Percentiles rank a stretch among this genome's conserved stretches.
These are phyloP conservation scores for Capromys pilorides DNA, from an alignment of 2,797 vertebrate genomes.

Conservation along the genomic window DNA sequence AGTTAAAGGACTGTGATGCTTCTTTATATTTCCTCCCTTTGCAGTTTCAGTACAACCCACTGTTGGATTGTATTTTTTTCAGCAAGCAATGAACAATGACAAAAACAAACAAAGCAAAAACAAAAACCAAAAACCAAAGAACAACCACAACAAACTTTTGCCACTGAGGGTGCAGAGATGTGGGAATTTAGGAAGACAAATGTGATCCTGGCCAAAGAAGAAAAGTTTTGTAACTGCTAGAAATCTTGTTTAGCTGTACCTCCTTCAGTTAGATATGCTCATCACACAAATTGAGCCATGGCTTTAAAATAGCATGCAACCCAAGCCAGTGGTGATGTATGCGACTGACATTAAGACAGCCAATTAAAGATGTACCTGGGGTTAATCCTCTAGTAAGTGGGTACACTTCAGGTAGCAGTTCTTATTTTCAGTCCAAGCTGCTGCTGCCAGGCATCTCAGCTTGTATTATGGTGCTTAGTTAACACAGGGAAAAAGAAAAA, in stretches of 20 bases:
- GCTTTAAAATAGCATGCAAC: conserved; percentile 75
- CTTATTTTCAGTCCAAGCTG: conserved; percentile 68
- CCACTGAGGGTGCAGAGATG: conserved; percentile 63
- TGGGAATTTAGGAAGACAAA: conserved; percentile 79
- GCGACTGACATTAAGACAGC: conserved; percentile 71
- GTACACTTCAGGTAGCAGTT: conserved; percentile 74
- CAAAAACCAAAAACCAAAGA: not conserved
- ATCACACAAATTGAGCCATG: conserved; percentile 73
- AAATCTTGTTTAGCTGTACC: conserved; percentile 74
- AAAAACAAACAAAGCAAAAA: not conserved
- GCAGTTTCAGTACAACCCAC: conserved; percentile 69
- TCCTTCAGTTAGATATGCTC: conserved; percentile 73
- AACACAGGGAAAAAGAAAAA: conserved; percentile 55
- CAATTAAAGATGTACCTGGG: conserved; percentile 77
- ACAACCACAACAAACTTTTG: conserved; percentile 66
- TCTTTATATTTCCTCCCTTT: conserved; percentile 67
- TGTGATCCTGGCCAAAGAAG: conserved; percentile 74
- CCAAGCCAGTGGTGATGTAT: conserved; percentile 52
- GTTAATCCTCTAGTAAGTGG: conserved; percentile 79
- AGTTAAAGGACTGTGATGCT: conserved; percentile 57
- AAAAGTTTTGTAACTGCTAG: conserved; percentile 83
- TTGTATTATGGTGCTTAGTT: conserved; percentile 63
- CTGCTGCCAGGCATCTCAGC: conserved; percentile 74
- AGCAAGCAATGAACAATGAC: not conserved
- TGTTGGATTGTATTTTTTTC: conserved; percentile 36